These are phyloP conservation scores for Leuctra nigra DNA, from an alignment of 2,888 invertebrate species.

Conservation along the genomic window DNA sequence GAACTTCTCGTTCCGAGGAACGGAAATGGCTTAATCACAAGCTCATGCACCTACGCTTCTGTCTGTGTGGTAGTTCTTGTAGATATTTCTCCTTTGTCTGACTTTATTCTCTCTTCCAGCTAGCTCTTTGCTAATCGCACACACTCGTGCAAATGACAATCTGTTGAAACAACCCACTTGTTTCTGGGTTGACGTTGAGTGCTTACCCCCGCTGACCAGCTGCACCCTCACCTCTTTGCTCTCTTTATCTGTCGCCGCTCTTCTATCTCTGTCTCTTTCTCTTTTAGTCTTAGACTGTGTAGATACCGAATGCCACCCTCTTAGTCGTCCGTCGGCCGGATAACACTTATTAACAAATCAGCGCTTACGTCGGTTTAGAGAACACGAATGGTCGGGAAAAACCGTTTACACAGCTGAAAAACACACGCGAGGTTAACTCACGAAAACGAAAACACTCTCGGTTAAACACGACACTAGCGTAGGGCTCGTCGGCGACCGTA, in stretches of 20 bases:
- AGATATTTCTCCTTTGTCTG: constrained; percentile 29
- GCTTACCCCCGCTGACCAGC: not conserved
- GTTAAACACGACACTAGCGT: constrained; percentile 19
- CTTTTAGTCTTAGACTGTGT: constrained; percentile 26
- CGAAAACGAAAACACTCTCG: not conserved
- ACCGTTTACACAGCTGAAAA: not conserved
- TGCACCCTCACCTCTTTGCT: constrained; percentile 15
- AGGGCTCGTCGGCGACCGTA: constrained; percentile 25
- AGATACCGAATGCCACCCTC: constrained; percentile 26
- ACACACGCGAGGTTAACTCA: too few species aligned
- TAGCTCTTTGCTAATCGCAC: constrained; percentile 12
- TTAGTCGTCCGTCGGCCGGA: constrained; percentile 26
- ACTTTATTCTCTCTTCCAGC: constrained; percentile 29
- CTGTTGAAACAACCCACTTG: not conserved
- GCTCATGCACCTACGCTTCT: not conserved
- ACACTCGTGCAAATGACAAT: not conserved
- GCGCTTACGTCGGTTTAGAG: too few species aligned
- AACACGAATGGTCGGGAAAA: not conserved
- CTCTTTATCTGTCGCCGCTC: constrained; percentile 29
- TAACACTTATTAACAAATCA: not conserved
- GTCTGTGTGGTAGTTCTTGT: constrained; percentile 24
- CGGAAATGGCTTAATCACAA: not conserved
- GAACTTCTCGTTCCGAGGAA: not conserved
- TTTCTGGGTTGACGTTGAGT: not conserved
- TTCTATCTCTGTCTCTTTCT: constrained; percentile 30